Conservation (phyloP, 2,113 vertebrate genomes). For the Hucho hucho region DNA sequence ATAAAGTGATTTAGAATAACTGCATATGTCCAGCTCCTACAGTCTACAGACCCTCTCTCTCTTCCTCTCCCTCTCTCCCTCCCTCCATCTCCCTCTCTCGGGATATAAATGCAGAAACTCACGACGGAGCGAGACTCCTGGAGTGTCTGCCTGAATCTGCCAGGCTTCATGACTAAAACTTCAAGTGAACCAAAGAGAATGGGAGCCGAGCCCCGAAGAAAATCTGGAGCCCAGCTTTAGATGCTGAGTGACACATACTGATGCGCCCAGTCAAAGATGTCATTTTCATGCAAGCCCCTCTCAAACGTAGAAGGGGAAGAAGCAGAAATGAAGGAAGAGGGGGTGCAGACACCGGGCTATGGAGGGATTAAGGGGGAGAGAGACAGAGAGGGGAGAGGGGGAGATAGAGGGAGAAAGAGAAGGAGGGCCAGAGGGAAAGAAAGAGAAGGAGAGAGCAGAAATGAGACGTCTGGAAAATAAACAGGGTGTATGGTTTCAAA, state of each 20-base stretch:
- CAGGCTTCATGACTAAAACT: constrained; percentile 28
- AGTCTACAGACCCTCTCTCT: not conserved
- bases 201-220: constrained; percentile 64
- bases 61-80: too few species aligned
- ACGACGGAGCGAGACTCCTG: constrained; percentile 57
- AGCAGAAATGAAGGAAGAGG: not conserved
- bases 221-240: constrained; percentile 65
- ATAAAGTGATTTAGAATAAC: constrained; percentile 21
- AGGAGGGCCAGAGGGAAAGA: constrained; percentile 23
- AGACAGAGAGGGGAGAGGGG: not conserved
- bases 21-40: constrained; percentile 8
- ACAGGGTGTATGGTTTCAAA: constrained; percentile 94
- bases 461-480: constrained; percentile 83
- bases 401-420: not conserved
- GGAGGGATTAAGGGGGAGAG: not conserved
- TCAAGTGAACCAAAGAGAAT: constrained; percentile 39
- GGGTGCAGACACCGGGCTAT: not conserved
- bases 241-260: constrained; percentile 78
- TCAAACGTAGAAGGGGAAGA: constrained; percentile 63
- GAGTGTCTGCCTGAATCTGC: constrained; percentile 59
- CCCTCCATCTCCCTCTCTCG: constrained; percentile 16
- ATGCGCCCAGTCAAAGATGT: constrained; percentile 78
- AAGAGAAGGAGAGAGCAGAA: constrained; percentile 48
- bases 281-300: constrained; percentile 62
- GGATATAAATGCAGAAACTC: constrained; percentile 36